Base-by-base conservation (phyloP, 2,113 vertebrate genomes). In the Coracopsis vasa region DNA sequence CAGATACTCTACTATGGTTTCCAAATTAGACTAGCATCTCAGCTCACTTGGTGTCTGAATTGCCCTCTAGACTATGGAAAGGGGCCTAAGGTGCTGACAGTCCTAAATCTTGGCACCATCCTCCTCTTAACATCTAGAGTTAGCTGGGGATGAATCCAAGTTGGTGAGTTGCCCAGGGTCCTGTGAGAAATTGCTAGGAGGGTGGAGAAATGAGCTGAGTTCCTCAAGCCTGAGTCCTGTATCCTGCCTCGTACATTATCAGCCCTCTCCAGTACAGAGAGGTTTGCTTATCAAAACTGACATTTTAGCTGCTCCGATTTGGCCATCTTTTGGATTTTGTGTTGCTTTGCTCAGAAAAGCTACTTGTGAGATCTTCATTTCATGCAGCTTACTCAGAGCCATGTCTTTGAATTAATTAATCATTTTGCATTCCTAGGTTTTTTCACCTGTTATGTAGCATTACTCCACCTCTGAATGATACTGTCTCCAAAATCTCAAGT, bases 161-260 rank as follows among this genome's bases (percentile, higher is more conserved):
- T 19, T 0, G 0, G 21, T 78, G 31, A 16, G 16, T 83, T 88
- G 50, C 41, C 48, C 19, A 21, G 9, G 1, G 8, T 65, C 19
- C 6, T 15, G 5, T 37, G 45, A 69, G 33, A 92, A 78, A 78
- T 10, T 69, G 14, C 45, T 41, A 23, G 16, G 9, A 24, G 8
- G 45, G 9, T 35, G 31, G 42, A 78, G 45, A 89, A 80, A 47
- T 65, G 6, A 73, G 11, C 37, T 2, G 12, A 79, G 14, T 62
- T 80, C 39, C 70, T 54, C 1, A 4, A 85, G 74, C 18, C 19
- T 7, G 2, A 2, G 4, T n/a, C 31, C n/a, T n/a, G 11, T 47
- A 44, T 44, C 28, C 45, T 67, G 33, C 39, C 51, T 0, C 0
- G 13, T 45, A 13, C 21, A 4, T 58, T 71, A n/a, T 64, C 56